A percentile compares a stretch with the other conserved stretches of the same genome.
These are phyloP conservation scores for Amphiprion clarkii DNA, from an alignment of 2,797 vertebrate species.

Conservation along the genomic window DNA sequence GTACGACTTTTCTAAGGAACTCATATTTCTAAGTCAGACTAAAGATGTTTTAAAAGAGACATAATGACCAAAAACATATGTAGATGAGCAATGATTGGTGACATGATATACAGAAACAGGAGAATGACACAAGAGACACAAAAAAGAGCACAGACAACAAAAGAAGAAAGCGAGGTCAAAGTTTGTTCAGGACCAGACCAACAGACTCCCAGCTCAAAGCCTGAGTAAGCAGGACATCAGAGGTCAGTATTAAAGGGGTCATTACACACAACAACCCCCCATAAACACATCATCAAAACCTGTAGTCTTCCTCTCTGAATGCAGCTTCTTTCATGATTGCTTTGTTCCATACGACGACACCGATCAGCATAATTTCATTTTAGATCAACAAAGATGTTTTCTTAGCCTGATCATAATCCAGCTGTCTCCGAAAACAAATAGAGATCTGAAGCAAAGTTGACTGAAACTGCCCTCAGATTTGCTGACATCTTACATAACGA, in stretches of 20 bases:
- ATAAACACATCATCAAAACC: constrained; percentile 48
- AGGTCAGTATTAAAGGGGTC: constrained; percentile 65
- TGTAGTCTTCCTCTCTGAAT: constrained; percentile 22
- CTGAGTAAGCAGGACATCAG: constrained; percentile 61
- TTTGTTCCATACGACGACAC: background rate
- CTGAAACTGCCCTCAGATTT: background rate
- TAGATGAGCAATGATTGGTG: background rate
- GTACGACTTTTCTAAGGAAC: background rate
- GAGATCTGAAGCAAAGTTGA: background rate
- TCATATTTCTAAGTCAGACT: background rate
- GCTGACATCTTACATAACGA: background rate
- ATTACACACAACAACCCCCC: constrained; percentile 53
- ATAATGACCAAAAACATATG: background rate
- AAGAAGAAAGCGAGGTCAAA: constrained; percentile 40
- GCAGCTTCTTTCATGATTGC: constrained; percentile 42
- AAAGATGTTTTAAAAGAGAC: background rate
- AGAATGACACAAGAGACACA: background rate
- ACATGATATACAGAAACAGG: background rate
- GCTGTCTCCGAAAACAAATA: background rate
- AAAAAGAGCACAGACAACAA: constrained; percentile 24
- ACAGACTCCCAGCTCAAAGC: constrained; percentile 44
- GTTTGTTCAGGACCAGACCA: constrained; percentile 56
- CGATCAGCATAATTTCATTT: background rate
- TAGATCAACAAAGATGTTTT: background rate
- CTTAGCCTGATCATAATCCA: background rate